Conservation (phyloP, 1,140 invertebrate species). For the Drosophila triauraria region DNA sequence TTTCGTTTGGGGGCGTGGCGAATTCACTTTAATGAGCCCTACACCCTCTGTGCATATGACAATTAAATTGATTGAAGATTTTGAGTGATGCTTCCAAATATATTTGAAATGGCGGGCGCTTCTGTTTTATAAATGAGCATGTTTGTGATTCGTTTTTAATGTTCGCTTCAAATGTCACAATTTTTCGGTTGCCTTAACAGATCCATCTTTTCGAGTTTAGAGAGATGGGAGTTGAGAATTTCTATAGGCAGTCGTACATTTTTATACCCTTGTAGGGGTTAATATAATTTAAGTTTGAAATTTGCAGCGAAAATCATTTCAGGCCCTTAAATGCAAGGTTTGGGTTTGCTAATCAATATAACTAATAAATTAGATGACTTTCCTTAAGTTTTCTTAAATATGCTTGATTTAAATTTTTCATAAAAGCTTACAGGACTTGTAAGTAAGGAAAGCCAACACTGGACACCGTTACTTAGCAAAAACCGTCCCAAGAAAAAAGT, state of each 20-base stretch:
- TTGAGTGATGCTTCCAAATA: slow-evolving; percentile 54
- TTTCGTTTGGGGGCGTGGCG: slow-evolving; percentile 28
- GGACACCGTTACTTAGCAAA: background rate
- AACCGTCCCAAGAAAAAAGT: background rate
- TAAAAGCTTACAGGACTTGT: background rate
- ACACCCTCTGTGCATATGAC: slow-evolving; percentile 15
- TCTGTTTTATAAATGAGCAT: slow-evolving; percentile 35
- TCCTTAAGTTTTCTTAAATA: no score
- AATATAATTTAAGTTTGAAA: no score
- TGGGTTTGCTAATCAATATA: no score
- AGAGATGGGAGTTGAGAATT: no score
- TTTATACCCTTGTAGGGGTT: no score
- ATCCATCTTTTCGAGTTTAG: no score
- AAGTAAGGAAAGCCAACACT: no score
- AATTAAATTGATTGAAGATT: slow-evolving; percentile 20
- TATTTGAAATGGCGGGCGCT: background rate
- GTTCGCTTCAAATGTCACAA: background rate
- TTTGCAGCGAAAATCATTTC: no score
- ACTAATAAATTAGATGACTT: no score
- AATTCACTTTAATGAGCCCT: slow-evolving; percentile 73
- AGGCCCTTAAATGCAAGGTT: no score
- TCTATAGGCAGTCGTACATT: no score
- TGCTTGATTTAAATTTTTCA: background rate
- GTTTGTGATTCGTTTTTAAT: background rate
- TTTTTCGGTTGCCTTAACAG: no score